phyloP scores from a whole-genome alignment of 2,113 vertebrate genomes.

The Albula goreensis region DNA sequence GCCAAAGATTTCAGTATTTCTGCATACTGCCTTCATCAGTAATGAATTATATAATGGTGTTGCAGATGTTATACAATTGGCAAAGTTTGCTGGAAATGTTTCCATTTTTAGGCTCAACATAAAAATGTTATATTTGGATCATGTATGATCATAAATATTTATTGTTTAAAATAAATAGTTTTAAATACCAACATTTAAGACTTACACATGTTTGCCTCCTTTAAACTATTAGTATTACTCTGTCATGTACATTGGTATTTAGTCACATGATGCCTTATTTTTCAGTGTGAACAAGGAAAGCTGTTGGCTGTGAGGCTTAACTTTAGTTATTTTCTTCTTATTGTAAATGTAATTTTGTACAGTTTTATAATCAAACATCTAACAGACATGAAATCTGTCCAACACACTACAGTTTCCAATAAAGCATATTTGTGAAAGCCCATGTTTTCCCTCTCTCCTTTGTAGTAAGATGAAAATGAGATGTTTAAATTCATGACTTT shows the following conservation, averaged over 20 bases:
- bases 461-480: background rate
- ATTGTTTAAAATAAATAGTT: no score
- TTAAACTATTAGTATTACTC: no score
- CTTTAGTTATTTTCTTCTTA: background rate
- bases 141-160: no score
- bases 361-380: background rate
- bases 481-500: no score
- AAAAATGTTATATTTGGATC: no score
- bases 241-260: no score
- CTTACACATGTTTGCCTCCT: no score
- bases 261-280: background rate
- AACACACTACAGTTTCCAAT: conserved; percentile 58
- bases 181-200: no score
- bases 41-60: no score
- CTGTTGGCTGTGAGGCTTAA: background rate
- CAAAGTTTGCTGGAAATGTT: no score
- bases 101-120: no score
- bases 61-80: no score
- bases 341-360: background rate
- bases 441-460: background rate
- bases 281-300: background rate
- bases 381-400: background rate
- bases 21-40: background rate
- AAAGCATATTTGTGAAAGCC: conserved; percentile 50
- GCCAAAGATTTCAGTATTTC: background rate